phyloP scores from a whole-genome alignment of 1,140 invertebrate species.

The Penaeus japonicus region DNA sequence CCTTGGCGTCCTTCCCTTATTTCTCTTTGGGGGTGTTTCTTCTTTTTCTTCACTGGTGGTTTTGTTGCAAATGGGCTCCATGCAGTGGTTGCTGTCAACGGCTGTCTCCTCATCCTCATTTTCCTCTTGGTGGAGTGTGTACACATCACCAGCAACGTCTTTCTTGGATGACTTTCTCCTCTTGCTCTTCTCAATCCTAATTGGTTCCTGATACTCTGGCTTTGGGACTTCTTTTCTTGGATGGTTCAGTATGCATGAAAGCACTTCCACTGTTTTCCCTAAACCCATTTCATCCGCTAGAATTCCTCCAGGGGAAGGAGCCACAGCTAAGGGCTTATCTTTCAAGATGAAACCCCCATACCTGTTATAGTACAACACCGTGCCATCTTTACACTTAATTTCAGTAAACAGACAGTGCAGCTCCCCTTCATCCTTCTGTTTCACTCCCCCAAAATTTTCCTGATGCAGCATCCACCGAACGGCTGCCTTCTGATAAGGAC shows the following conservation, averaged over 20 bases:
- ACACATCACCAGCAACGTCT: constrained; percentile 38
- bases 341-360: constrained; percentile 65
- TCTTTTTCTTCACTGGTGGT: neutral
- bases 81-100: neutral
- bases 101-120: constrained; percentile 11
- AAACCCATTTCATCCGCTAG: constrained; percentile 87
- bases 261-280: constrained; percentile 82
- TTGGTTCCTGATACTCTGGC: constrained; percentile 60
- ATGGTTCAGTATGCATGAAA: constrained; percentile 74
- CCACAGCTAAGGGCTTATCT: constrained; percentile 61
- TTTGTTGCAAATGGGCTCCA: neutral
- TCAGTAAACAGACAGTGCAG: constrained; percentile 63
- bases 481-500: constrained; percentile 74
- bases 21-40: neutral
- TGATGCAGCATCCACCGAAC: constrained; percentile 76
- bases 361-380: constrained; percentile 68
- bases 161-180: constrained; percentile 24
- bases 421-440: constrained; percentile 51
- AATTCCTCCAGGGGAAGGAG: constrained; percentile 74
- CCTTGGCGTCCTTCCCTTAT: neutral
- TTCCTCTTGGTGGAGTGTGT: neutral
- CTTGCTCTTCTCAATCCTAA: constrained; percentile 28
- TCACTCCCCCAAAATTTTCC: constrained; percentile 63
- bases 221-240: constrained; percentile 63
- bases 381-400: constrained; percentile 63